Conservation (phyloP, 1,140 invertebrate genomes). For the Leptinotarsa texana region DNA sequence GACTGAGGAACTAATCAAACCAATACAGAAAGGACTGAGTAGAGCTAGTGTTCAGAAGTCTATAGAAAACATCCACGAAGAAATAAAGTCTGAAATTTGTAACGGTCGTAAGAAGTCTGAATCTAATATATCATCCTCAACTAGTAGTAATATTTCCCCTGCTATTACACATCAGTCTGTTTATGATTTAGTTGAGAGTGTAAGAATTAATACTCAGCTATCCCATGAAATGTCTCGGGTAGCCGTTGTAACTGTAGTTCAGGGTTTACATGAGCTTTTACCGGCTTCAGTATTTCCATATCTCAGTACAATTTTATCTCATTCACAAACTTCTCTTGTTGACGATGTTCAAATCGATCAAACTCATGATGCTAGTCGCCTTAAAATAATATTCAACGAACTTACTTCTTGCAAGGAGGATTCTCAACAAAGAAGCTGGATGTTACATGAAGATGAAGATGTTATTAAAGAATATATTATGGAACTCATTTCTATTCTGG, state of each 20-base stretch:
- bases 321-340: conserved; percentile 62
- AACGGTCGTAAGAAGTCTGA: conserved; percentile 39
- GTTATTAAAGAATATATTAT: conserved; percentile 82
- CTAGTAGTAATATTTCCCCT: conserved; percentile 38
- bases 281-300: conserved; percentile 64
- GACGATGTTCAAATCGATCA: conserved; percentile 65
- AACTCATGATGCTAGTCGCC: conserved; percentile 77
- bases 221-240: conserved; percentile 86
- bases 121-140: conserved; percentile 21
- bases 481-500: conserved; percentile 84
- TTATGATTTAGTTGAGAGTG: conserved; percentile 75
- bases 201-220: conserved; percentile 80
- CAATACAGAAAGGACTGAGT: conserved; percentile 37
- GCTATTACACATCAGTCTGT: conserved; percentile 64
- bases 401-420: conserved; percentile 88
- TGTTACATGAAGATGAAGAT: conserved; percentile 87
- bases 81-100: conserved; percentile 40
- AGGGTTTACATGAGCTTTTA: conserved; percentile 64
- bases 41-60: conserved; percentile 43
- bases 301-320: conserved; percentile 60
- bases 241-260: conserved; percentile 78
- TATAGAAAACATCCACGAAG: conserved; percentile 47
- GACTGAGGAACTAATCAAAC: conserved; percentile 46
- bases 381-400: conserved; percentile 79
- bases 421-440: conserved; percentile 91